A percentile compares a stretch with the other conserved stretches of the same genome.
phyloP scores from a whole-genome alignment of 2,113 vertebrate species.

The Cromileptes altivelis region DNA sequence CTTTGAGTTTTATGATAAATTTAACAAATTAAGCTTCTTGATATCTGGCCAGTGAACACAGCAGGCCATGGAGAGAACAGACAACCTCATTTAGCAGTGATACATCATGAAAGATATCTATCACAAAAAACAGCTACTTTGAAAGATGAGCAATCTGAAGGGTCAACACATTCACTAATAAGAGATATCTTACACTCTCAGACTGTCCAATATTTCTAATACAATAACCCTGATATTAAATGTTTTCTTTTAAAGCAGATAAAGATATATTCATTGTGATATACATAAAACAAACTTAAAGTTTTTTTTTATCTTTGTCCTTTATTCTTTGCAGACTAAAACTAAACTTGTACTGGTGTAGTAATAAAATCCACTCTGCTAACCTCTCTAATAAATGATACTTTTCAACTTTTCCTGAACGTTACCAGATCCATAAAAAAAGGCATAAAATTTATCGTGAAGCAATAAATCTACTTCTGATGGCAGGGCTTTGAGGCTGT shows the following conservation, averaged over 20 bases:
- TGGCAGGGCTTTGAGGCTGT: constrained; percentile 53
- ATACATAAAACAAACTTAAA: no score
- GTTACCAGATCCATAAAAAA: constrained; percentile 26
- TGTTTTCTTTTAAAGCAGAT: not conserved
- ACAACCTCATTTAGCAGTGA: not conserved
- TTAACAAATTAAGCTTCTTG: not conserved
- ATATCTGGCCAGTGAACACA: not conserved
- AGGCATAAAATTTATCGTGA: constrained; percentile 32
- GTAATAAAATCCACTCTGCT: constrained; percentile 9
- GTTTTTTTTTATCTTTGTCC: not conserved
- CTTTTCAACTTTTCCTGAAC: constrained; percentile 34
- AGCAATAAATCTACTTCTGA: constrained; percentile 66
- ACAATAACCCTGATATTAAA: not conserved
- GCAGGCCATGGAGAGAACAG: not conserved
- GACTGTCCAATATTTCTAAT: not conserved
- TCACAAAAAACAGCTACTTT: constrained; percentile 12
- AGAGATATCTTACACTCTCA: not conserved
- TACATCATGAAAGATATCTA: constrained; percentile 15
- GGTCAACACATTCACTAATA: not conserved
- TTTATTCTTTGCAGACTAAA: not conserved
- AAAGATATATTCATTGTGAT: not conserved
- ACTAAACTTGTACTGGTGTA: constrained; percentile 5
- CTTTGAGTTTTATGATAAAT: not conserved
- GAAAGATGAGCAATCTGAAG: not conserved
- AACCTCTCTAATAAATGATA: constrained; percentile 34